Conservation (phyloP, 2,797 vertebrate species). For the Cossypha polioptera region DNA sequence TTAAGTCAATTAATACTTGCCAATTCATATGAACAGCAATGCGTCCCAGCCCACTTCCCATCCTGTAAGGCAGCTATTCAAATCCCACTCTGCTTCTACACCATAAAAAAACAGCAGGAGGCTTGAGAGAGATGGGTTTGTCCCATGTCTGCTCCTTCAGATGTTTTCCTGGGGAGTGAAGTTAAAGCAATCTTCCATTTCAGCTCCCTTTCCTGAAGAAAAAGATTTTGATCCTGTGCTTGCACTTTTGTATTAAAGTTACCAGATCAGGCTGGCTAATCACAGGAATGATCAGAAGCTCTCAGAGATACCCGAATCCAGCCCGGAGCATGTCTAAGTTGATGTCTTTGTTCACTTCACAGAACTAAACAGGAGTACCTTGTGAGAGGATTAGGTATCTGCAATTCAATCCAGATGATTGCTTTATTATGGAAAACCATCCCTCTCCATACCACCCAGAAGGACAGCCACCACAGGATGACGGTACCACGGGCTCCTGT, state of each 20-base stretch:
- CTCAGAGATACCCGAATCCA: slow-evolving; percentile 32
- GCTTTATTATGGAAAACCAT: slow-evolving; percentile 65
- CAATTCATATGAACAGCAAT: background rate
- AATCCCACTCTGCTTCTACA: background rate
- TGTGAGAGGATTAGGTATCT: slow-evolving; percentile 67
- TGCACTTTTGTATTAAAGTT: slow-evolving; percentile 34
- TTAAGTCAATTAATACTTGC: background rate
- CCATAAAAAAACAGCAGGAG: background rate
- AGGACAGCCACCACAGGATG: background rate
- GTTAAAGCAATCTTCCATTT: slow-evolving; percentile 34
- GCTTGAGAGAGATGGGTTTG: background rate
- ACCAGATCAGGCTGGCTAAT: slow-evolving; percentile 21
- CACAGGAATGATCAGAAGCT: slow-evolving; percentile 31
- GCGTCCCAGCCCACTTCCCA: background rate
- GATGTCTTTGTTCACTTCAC: slow-evolving; percentile 62
- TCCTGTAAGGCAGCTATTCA: background rate
- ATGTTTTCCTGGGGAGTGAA: background rate
- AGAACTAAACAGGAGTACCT: slow-evolving; percentile 54
- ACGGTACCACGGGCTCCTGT: background rate
- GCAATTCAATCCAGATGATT: slow-evolving; percentile 64
- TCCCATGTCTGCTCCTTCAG: background rate
- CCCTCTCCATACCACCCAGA: slow-evolving; percentile 43
- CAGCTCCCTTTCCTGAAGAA: slow-evolving; percentile 1
- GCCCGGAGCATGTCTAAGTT: background rate
- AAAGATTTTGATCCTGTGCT: background rate